Conservation (phyloP, 2,797 vertebrate species). For the Falco berigora region DNA sequence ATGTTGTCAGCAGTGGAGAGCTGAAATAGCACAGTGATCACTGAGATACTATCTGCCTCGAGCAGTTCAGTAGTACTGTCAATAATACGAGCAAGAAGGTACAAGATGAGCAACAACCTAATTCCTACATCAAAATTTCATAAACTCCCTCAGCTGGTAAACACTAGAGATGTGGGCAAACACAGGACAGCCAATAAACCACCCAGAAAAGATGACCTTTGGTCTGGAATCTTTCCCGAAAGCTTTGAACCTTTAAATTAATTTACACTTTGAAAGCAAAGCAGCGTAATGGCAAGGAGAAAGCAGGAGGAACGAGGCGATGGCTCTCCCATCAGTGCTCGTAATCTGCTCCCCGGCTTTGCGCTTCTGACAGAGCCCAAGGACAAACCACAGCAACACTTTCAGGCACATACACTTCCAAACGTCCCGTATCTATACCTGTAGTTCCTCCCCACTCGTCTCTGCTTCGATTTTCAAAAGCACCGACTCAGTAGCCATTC, state of each 20-base stretch:
- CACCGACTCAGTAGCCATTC: not conserved
- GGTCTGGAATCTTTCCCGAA: constrained; percentile 12
- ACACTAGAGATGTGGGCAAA: constrained; percentile 65
- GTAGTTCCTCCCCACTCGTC: not conserved
- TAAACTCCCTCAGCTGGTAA: constrained; percentile 76
- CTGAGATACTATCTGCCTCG: constrained; percentile 82
- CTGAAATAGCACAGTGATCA: constrained; percentile 79
- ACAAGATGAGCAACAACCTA: constrained; percentile 98
- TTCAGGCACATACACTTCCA: not conserved
- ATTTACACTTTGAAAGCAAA: constrained; percentile 22
- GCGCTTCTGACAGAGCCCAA: not conserved
- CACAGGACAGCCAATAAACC: constrained; percentile 64
- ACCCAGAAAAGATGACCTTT: constrained; percentile 73
- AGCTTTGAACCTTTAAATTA: not conserved
- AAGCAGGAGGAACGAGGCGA: not conserved
- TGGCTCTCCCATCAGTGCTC: not conserved
- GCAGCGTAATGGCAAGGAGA: not conserved
- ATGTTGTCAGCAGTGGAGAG: constrained; percentile 90
- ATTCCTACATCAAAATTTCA: constrained; percentile 98
- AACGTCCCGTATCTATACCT: not conserved
- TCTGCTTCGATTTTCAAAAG: not conserved
- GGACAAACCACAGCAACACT: not conserved
- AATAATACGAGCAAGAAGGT: constrained; percentile 94
- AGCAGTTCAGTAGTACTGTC: constrained; percentile 88
- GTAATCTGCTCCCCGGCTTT: not conserved